A percentile compares a stretch with the other conserved stretches of the same genome.
These are phyloP conservation scores for Philonicus albiceps DNA, from an alignment of 2,888 invertebrate species.

Conservation along the genomic window DNA sequence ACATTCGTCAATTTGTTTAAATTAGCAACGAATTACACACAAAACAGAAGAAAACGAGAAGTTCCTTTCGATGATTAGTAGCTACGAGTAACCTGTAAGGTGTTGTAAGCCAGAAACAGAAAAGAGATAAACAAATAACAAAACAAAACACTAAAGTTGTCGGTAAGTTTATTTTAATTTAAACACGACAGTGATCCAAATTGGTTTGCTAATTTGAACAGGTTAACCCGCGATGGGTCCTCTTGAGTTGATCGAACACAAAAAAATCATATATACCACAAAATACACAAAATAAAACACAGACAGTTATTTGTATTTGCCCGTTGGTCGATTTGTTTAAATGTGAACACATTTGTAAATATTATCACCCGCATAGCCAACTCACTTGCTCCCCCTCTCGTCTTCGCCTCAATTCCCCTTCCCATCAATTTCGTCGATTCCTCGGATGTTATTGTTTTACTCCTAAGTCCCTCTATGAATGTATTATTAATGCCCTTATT, in stretches of 20 bases:
- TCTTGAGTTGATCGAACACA: neutral
- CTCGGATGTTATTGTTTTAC: constrained; percentile 21
- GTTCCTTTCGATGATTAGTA: neutral
- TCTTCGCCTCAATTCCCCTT: too few species aligned
- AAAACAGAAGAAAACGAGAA: neutral
- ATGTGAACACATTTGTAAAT: constrained; percentile 27
- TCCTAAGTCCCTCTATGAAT: constrained; percentile 21
- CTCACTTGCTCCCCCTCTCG: neutral
- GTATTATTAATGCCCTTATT: constrained; percentile 33
- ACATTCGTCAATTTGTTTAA: neutral
- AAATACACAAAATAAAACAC: neutral
- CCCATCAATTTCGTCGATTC: neutral
- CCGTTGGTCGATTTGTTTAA: constrained; percentile 12
- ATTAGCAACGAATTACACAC: constrained; percentile 1
- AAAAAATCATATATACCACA: neutral
- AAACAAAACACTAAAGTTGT: neutral
- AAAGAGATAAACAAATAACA: neutral
- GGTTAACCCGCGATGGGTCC: neutral
- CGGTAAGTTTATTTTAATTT: neutral
- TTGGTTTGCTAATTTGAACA: constrained; percentile 15
- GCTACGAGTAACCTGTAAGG: neutral
- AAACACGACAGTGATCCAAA: neutral
- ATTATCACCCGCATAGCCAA: constrained; percentile 3
- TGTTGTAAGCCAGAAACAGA: neutral
- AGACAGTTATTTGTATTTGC: neutral